phyloP scores from a whole-genome alignment of 2,797 vertebrate species.

The Hydrolagus colliei region DNA sequence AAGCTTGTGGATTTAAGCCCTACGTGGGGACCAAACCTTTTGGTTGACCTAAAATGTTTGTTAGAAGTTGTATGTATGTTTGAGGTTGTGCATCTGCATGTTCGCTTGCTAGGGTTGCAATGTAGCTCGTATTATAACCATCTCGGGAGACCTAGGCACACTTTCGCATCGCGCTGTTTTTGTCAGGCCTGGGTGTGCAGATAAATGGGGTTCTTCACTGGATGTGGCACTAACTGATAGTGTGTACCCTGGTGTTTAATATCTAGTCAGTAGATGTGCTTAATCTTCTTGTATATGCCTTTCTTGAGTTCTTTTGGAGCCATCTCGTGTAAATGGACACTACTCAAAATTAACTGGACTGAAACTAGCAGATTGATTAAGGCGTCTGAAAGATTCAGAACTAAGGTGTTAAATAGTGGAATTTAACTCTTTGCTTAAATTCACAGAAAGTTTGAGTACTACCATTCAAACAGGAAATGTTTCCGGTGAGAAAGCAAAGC shows the following conservation, averaged over 20 bases:
- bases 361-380: not conserved
- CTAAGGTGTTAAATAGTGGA: not conserved
- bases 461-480: not conserved
- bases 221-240: not conserved
- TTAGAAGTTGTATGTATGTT: too few relatives aligned
- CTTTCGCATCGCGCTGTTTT: not conserved
- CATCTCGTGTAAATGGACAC: not conserved
- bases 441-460: constrained; percentile 10
- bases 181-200: not conserved
- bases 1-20: not conserved
- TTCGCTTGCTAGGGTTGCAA: too few relatives aligned
- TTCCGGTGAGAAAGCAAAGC: constrained; percentile 7
- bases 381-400: not conserved
- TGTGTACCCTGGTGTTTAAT: not conserved
- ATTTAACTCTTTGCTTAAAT: constrained; percentile 13
- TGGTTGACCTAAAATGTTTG: too few relatives aligned
- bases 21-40: not conserved
- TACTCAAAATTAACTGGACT: not conserved
- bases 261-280: not conserved
- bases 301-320: not conserved
- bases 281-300: not conserved
- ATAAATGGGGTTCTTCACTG: too few relatives aligned
- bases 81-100: too few relatives aligned
- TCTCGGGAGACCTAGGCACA: too few relatives aligned
- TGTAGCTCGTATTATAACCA: too few relatives aligned